Percentiles rank a stretch among this genome's conserved stretches.
phyloP scores from a whole-genome alignment of 2,113 vertebrate species.

The Spea multiplicata region DNA sequence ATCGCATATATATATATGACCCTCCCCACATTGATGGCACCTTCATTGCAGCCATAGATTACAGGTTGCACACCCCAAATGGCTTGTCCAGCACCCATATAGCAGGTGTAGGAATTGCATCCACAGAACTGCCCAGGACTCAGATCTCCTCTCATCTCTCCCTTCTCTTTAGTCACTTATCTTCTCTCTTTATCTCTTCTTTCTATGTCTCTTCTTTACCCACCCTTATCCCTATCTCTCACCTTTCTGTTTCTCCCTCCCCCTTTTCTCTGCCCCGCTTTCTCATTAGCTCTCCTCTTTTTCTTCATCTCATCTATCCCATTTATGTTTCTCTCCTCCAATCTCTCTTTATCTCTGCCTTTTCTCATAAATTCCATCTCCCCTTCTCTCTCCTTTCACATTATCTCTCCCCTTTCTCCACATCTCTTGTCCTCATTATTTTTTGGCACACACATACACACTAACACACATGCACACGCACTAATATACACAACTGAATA shows the following conservation, averaged over 20 bases:
- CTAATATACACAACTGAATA: too few species aligned
- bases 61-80: too few species aligned
- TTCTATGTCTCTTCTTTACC: too few species aligned
- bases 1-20: too few species aligned
- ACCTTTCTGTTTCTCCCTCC: not conserved
- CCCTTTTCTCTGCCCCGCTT: accelerated
- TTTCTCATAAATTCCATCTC: too few species aligned
- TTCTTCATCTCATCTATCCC: not conserved
- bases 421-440: not conserved
- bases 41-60: too few species aligned
- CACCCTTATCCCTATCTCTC: not conserved
- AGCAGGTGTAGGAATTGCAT: too few species aligned
- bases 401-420: not conserved
- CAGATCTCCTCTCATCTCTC: not conserved
- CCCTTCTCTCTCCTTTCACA: too few species aligned
- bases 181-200: too few species aligned
- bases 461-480: not conserved
- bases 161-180: not conserved
- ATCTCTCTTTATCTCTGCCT: not conserved
- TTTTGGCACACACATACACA: not conserved
- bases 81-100: too few species aligned
- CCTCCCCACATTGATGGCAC: too few species aligned
- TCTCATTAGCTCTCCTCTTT: accelerated
- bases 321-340: not conserved
- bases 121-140: not conserved